Evolutionary conservation across 30 jellyfish, hydroid and myxozoan species (phyloP).

Genomic region (Clytia hemisphaerica): DNA sequence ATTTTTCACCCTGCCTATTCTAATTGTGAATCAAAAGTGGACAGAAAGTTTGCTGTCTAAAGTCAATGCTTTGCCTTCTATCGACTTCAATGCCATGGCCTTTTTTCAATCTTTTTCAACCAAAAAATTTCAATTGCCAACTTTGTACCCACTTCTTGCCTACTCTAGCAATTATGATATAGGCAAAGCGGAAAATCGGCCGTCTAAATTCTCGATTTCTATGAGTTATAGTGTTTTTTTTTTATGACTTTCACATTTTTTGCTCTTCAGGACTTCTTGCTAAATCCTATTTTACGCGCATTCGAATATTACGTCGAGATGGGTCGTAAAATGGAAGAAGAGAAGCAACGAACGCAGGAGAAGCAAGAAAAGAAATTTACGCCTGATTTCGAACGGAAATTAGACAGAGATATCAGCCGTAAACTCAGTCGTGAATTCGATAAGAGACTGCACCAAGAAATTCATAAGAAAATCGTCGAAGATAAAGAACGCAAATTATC

Average conservation of each 20-base stretch:
- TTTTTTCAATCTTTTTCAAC: background rate
- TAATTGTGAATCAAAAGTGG: too few species aligned
- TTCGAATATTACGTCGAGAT: constrained; percentile 79
- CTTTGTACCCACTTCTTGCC: too few species aligned
- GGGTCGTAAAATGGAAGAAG: constrained; percentile 86
- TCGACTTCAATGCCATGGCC: too few species aligned
- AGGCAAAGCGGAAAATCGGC: too few species aligned
- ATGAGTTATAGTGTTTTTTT: too few species aligned
- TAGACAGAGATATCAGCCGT: constrained; percentile 23
- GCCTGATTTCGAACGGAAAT: constrained; percentile 31
- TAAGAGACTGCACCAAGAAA: constrained; percentile 22
- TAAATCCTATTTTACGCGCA: constrained; percentile 69
- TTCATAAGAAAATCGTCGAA: constrained; percentile 22
- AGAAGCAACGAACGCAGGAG: constrained; percentile 65
- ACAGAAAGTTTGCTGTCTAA: too few species aligned
- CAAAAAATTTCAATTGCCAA: too few species aligned
- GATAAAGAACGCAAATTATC: constrained; percentile 19
- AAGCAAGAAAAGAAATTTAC: constrained; percentile 8
- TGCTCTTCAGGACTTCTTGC: constrained; percentile 39
- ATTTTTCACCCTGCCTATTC: too few species aligned
- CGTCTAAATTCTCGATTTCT: too few species aligned
- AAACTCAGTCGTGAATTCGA: constrained; percentile 38
- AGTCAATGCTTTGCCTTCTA: too few species aligned
- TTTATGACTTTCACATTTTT: background rate
- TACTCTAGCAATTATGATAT: background rate